These are phyloP conservation scores for Drosophila tsacasi DNA, from an alignment of 1,140 invertebrate species.

Conservation along the genomic window DNA sequence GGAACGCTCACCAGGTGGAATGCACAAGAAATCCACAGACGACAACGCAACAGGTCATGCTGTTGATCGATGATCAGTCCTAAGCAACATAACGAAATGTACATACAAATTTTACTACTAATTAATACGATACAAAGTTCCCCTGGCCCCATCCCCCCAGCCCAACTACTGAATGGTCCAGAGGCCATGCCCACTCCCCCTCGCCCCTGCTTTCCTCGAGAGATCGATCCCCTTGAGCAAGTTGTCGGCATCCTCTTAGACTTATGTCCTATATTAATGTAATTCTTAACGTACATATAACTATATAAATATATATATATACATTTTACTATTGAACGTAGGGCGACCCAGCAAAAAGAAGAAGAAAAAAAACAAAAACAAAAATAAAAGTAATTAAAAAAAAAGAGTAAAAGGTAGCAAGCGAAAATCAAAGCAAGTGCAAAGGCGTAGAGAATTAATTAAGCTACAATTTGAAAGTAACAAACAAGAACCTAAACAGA, in stretches of 20 bases:
- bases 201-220: not conserved
- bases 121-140: constrained; percentile 73
- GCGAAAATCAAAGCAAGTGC: constrained; percentile 78
- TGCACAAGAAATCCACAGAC: constrained; percentile 88
- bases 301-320: constrained; percentile 70
- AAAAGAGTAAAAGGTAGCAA: constrained; percentile 63
- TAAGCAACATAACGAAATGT: constrained; percentile 83
- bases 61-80: constrained; percentile 88
- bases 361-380: constrained; percentile 44
- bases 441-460: constrained; percentile 69
- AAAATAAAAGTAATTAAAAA: constrained; percentile 45
- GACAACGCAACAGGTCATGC: constrained; percentile 88
- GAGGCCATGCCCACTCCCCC: constrained; percentile 8
- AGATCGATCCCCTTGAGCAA: constrained; percentile 33
- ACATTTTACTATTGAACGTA: constrained; percentile 83
- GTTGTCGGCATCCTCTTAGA: constrained; percentile 69
- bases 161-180: constrained; percentile 7
- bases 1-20: constrained; percentile 93
- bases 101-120: constrained; percentile 83
- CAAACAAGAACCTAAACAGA: constrained; percentile 57
- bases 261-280: constrained; percentile 80
- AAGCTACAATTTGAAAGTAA: constrained; percentile 76
- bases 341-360: constrained; percentile 55
- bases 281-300: constrained; percentile 82
- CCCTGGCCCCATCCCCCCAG: constrained; percentile 16